Percentiles rank a stretch among this genome's conserved stretches.
Evolutionary conservation across 92 coral and sea anemone species (phyloP).

Genomic region (Heteractis magnifica): DNA sequence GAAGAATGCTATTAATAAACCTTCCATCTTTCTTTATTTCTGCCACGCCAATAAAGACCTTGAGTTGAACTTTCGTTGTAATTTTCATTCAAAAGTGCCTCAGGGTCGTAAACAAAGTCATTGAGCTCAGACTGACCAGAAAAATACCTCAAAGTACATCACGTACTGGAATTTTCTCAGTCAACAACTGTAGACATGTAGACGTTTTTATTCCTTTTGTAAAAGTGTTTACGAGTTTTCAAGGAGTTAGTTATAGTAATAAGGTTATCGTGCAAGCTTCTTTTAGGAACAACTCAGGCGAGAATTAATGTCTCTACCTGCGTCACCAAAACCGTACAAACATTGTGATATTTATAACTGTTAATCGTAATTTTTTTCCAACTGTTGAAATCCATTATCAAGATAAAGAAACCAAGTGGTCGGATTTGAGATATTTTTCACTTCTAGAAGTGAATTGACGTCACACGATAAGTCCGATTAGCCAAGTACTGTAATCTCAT

Average conservation of each 20-base stretch:
- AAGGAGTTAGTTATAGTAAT: neutral
- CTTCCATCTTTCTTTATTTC: no score
- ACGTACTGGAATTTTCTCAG: neutral
- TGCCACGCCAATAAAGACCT: no score
- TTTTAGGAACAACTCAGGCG: no score
- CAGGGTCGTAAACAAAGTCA: constrained; percentile 5
- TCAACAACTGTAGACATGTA: neutral
- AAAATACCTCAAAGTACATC: neutral
- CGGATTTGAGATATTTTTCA: neutral
- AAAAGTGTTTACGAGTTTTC: neutral
- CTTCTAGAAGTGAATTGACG: neutral
- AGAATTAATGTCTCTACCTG: no score
- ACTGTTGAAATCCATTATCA: neutral
- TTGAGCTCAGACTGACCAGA: neutral
- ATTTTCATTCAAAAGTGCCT: neutral
- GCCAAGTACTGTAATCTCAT: neutral
- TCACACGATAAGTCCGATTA: neutral
- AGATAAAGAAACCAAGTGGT: neutral
- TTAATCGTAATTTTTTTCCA: neutral
- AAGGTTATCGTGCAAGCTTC: no score
- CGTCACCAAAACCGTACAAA: neutral
- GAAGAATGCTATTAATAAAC: no score
- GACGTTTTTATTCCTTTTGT: neutral
- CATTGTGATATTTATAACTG: neutral
- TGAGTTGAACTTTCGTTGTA: neutral